phyloP scores from a whole-genome alignment of 2,888 invertebrate species.

The Eupithecia insigniata region DNA sequence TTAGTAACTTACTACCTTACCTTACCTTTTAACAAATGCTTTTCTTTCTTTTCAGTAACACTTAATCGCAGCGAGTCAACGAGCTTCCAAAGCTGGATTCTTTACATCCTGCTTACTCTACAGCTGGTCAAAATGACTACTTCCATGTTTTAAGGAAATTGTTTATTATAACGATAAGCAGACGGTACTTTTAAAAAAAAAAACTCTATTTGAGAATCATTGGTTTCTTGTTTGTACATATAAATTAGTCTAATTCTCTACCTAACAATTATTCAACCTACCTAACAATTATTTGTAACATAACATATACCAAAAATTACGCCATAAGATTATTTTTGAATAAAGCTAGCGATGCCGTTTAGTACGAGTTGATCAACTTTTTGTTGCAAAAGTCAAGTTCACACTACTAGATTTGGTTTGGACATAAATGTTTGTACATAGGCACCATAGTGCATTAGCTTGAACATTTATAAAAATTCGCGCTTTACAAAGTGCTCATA shows the following conservation, averaged over 20 bases:
- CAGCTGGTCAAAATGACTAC: slow-evolving; percentile 53
- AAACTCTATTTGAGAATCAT: not conserved
- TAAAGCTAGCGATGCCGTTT: not conserved
- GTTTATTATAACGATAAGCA: slow-evolving; percentile 1
- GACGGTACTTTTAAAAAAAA: slow-evolving; percentile 4
- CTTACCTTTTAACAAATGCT: not conserved
- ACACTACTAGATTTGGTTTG: not conserved
- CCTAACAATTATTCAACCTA: too few species aligned
- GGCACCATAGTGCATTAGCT: too few species aligned
- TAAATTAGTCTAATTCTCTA: too few species aligned
- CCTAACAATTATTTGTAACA: not conserved
- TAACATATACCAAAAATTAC: not conserved
- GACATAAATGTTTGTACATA: not conserved
- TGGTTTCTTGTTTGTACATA: not conserved
- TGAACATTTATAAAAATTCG: too few species aligned
- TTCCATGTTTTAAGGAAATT: slow-evolving; percentile 8
- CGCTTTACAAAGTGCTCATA: too few species aligned
- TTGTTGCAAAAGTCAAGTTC: not conserved
- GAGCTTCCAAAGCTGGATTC: slow-evolving; percentile 64
- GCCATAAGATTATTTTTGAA: not conserved
- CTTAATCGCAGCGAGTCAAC: slow-evolving; percentile 62
- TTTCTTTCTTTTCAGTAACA: slow-evolving; percentile 67
- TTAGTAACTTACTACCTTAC: too few species aligned
- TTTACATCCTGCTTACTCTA: slow-evolving; percentile 65
- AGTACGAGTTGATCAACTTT: not conserved